Evolutionary conservation across 2,797 vertebrate species (phyloP).

Genomic region (Halcyon smyrnensis): DNA sequence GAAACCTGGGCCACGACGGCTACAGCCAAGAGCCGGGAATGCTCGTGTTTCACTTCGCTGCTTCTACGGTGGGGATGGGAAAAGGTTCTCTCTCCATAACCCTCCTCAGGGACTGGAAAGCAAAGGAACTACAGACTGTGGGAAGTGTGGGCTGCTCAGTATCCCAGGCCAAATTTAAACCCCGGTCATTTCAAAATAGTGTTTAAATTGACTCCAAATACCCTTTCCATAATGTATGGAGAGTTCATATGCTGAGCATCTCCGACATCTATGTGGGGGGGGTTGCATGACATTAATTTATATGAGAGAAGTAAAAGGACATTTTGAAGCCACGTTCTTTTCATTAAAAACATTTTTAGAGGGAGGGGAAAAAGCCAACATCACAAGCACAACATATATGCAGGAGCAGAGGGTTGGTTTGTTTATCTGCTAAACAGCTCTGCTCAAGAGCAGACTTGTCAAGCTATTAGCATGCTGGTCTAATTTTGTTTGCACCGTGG

Average conservation of each 20-base stretch:
- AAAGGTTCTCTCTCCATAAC: constrained; percentile 2
- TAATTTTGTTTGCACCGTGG: neutral
- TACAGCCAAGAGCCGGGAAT: neutral
- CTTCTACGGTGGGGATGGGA: neutral
- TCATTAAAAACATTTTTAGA: constrained; percentile 21
- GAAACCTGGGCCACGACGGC: neutral
- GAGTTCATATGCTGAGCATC: neutral
- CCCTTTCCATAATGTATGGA: neutral
- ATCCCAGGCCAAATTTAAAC: constrained; percentile 71
- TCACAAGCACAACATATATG: neutral
- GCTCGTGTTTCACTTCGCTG: neutral
- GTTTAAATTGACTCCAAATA: constrained; percentile 40
- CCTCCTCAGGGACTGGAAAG: constrained; percentile 50
- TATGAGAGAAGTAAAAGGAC: constrained; percentile 6
- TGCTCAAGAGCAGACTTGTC: constrained; percentile 42
- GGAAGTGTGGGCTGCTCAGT: constrained; percentile 56
- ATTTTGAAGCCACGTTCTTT: constrained; percentile 27
- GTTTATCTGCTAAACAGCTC: constrained; percentile 40
- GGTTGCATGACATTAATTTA: constrained; percentile 7
- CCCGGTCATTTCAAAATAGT: constrained; percentile 14
- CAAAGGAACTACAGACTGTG: constrained; percentile 64
- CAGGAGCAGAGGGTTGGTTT: constrained; percentile 20
- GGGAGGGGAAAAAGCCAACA: neutral
- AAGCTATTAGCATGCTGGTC: constrained; percentile 1
- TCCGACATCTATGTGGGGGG: neutral